Base-by-base conservation (phyloP, 2,888 invertebrate genomes). In the Chymomyza amoena region DNA sequence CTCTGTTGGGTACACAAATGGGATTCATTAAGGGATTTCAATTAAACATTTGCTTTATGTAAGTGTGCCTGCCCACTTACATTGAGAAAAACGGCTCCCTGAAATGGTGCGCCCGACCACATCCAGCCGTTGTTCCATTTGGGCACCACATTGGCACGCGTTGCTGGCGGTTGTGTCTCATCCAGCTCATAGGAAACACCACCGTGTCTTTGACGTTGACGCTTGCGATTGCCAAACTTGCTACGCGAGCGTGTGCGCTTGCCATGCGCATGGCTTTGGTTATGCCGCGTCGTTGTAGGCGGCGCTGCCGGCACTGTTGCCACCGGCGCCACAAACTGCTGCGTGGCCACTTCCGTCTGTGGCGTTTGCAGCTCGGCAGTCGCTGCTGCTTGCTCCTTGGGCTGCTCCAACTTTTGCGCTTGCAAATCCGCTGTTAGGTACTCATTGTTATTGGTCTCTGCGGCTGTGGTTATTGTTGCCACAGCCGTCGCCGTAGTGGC, bases 61-160 rank as follows among this genome's bases (percentile, higher is more conserved):
- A 28, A 28, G 28, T 28, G 28, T 28, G 28, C 28, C 9, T 13
- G 18, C 10, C 10, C 20, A 84, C 87, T 88, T 92, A 98, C 98
- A 92, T 96, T 96, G 88, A 97, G 93, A 92, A 96, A 97, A 84
- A 98, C 96, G 93, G 95, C 95, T 77, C 96, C 95, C 89, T 96
- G 94, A 90, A 95, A 96, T 45, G 96, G 93, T 79, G 96, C 95
- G 61, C 97, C 97, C 89, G 96, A 96, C 96, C 97, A 98, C 76
- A 94, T 94, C 98, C 98, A 98, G 36, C 97, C 97, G 90, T 98
- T 97, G 89, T 96, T 97, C 97, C 97, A 97, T 84, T 94, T 94
- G 52, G 95, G 95, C 80, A 93, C 90, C n/a, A 90, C 90, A 80
- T 90, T 90, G 65, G 89, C 92, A 70, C 92, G 90, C 45, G 89